Percentiles rank a stretch among this genome's conserved stretches.
These are phyloP conservation scores for Dryadula phaetusa DNA, from an alignment of 2,888 invertebrate species.

Conservation along the genomic window DNA sequence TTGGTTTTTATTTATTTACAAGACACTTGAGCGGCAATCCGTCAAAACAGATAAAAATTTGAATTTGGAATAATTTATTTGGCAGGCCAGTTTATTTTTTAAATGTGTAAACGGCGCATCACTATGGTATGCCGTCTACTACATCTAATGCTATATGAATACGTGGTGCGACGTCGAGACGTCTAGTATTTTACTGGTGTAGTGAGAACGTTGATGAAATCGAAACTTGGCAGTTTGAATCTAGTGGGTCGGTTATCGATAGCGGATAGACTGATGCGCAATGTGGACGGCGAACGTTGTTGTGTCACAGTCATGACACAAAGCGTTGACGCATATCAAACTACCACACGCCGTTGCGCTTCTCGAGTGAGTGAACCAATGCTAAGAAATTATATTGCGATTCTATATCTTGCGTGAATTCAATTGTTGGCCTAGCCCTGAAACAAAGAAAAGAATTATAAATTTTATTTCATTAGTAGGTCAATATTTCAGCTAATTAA, in stretches of 20 bases:
- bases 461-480: constrained; percentile 36
- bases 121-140: constrained; percentile 23
- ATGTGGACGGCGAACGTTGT: constrained; percentile 58
- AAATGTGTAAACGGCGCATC: constrained; percentile 44
- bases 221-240: constrained; percentile 69
- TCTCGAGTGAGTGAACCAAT: constrained; percentile 55
- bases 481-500: constrained; percentile 43
- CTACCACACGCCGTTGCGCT: constrained; percentile 54
- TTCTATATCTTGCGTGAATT: constrained; percentile 44
- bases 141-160: constrained; percentile 56
- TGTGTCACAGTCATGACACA: constrained; percentile 59
- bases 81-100: constrained; percentile 39
- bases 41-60: constrained; percentile 65
- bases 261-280: constrained; percentile 59
- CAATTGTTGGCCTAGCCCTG: constrained; percentile 51
- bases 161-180: constrained; percentile 63
- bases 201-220: constrained; percentile 69
- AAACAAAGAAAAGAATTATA: constrained; percentile 52
- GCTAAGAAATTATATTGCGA: constrained; percentile 40
- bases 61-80: constrained; percentile 52
- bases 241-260: constrained; percentile 73
- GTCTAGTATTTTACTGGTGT: constrained; percentile 57
- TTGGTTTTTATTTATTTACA: constrained; percentile 49
- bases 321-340: constrained; percentile 62
- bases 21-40: constrained; percentile 49